Percentiles rank a stretch among this genome's conserved stretches.
These are phyloP conservation scores for Drosophila leontia DNA, from an alignment of 1,140 invertebrate genomes.

Conservation along the genomic window DNA sequence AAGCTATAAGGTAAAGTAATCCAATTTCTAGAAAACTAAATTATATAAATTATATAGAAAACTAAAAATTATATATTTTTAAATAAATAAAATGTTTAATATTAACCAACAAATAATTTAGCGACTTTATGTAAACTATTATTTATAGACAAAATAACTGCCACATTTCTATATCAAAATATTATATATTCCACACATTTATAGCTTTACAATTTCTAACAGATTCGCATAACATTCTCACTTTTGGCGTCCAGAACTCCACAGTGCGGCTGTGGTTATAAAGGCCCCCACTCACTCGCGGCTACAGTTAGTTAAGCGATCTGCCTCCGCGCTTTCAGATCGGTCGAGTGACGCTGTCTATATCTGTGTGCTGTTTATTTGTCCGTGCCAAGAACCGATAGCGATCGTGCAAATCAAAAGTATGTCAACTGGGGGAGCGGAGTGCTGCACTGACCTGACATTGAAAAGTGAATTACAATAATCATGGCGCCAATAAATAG, in stretches of 20 bases:
- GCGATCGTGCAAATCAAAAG: constrained; percentile 41
- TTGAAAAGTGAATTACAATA: constrained; percentile 42
- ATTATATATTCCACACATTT: too few relatives aligned
- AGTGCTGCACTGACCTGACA: constrained; percentile 38
- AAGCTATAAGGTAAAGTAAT: background rate
- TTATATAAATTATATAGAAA: background rate
- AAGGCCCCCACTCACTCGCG: constrained; percentile 11
- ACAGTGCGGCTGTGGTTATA: constrained; percentile 17
- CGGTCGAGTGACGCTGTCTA: background rate
- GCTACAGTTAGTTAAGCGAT: constrained; percentile 19
- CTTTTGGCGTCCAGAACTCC: background rate
- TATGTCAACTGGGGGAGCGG: constrained; percentile 41
- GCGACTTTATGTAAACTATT: too few relatives aligned
- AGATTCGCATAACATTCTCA: background rate
- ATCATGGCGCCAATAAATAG: constrained; percentile 21
- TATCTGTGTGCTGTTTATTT: constrained; percentile 10
- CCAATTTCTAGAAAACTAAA: background rate
- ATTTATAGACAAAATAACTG: too few relatives aligned
- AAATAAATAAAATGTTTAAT: background rate
- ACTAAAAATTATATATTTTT: background rate
- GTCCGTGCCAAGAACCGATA: constrained; percentile 33
- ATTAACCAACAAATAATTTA: too few relatives aligned
- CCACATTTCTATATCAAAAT: too few relatives aligned
- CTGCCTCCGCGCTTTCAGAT: constrained; percentile 8
- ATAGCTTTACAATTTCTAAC: background rate